Evolutionary conservation across 2,888 invertebrate genomes (phyloP).

Genomic region (Macrophya alboannulata): DNA sequence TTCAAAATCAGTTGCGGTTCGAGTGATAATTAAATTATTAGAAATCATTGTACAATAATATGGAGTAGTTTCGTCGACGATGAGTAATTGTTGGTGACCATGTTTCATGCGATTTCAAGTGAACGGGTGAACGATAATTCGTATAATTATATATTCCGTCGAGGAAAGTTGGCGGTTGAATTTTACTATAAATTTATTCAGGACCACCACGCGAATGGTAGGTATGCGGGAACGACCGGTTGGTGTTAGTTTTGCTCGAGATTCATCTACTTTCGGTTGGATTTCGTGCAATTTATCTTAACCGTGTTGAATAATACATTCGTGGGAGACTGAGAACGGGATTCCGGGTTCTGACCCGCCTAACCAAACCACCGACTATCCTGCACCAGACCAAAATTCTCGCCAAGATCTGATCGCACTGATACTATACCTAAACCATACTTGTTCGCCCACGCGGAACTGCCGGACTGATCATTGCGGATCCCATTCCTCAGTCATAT

Average conservation of each 20-base stretch:
- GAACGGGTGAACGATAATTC: neutral
- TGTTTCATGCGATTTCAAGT: neutral
- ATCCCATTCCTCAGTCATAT: neutral
- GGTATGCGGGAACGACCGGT: conserved; percentile 12
- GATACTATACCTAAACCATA: neutral
- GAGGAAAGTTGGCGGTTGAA: conserved; percentile 6
- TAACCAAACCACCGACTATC: neutral
- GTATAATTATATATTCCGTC: neutral
- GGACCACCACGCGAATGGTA: neutral
- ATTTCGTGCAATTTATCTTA: conserved; percentile 47
- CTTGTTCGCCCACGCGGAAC: conserved; percentile 23
- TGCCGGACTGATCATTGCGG: conserved; percentile 6
- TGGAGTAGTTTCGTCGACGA: neutral
- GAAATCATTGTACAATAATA: too few species aligned
- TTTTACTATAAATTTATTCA: conserved; percentile 35
- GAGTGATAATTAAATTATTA: too few species aligned
- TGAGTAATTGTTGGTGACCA: neutral
- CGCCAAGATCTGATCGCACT: conserved; percentile 22
- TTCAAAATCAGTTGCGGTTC: too few species aligned
- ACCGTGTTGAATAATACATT: conserved; percentile 46
- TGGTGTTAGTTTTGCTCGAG: conserved; percentile 35
- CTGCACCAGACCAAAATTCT: neutral
- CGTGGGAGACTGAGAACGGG: conserved; percentile 33
- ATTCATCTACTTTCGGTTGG: conserved; percentile 40
- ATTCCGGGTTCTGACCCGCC: conserved; percentile 23